Conservation (phyloP, 2,888 invertebrate genomes). For the Tillus elongatus region DNA sequence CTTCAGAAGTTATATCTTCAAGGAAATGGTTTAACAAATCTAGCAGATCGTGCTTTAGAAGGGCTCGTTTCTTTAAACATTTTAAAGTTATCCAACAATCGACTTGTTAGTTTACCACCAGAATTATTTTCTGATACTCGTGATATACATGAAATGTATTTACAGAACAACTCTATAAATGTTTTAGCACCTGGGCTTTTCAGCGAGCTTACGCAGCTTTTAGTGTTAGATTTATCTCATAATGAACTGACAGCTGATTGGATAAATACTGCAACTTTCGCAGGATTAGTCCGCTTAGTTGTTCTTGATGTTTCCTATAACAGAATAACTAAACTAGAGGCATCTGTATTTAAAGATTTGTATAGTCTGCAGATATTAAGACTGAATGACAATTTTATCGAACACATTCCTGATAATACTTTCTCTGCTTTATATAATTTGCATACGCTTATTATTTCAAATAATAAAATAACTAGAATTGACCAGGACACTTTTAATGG, state of each 20-base stretch:
- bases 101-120: conserved; percentile 69
- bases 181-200: conserved; percentile 74
- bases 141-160: conserved; percentile 69
- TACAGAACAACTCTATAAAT: conserved; percentile 74
- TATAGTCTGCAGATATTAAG: conserved; percentile 71
- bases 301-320: conserved; percentile 72
- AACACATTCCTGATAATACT: conserved; percentile 67
- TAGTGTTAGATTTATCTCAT: conserved; percentile 67
- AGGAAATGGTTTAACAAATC: conserved; percentile 64
- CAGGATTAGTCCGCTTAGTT: conserved; percentile 65
- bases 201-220: conserved; percentile 62
- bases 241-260: conserved; percentile 75
- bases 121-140: conserved; percentile 71
- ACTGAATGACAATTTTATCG: conserved; percentile 70
- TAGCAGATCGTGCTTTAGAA: conserved; percentile 70
- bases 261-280: conserved; percentile 73
- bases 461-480: conserved; percentile 66
- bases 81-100: conserved; percentile 72
- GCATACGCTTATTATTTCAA: conserved; percentile 71
- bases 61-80: conserved; percentile 63
- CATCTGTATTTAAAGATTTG: conserved; percentile 66
- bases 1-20: conserved; percentile 67
- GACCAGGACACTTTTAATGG: conserved; percentile 70
- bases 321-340: conserved; percentile 64
- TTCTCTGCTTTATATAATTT: conserved; percentile 69